phyloP scores from a whole-genome alignment of 1,140 invertebrate genomes.

The Zaprionus camerounensis region DNA sequence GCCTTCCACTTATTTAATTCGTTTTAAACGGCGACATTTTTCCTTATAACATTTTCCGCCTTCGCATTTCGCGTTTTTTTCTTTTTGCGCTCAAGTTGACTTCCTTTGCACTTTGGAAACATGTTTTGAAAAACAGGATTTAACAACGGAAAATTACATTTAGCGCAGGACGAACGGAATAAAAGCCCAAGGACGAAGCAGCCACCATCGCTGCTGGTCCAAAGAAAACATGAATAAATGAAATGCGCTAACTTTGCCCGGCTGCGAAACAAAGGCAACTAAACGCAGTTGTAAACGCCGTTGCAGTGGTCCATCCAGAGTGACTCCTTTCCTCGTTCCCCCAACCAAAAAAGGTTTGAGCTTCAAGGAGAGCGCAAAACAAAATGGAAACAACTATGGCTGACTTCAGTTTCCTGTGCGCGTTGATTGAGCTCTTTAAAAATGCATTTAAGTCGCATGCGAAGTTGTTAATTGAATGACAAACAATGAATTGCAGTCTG shows the following conservation, averaged over 20 bases:
- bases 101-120: constrained; percentile 76
- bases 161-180: constrained; percentile 64
- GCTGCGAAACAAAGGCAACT: constrained; percentile 67
- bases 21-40: constrained; percentile 37
- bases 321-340: background rate
- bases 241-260: constrained; percentile 74
- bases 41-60: constrained; percentile 26
- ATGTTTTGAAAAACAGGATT: constrained; percentile 82
- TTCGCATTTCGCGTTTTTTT: constrained; percentile 40
- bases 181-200: constrained; percentile 30
- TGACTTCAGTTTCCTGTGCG: constrained; percentile 61
- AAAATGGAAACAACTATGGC: constrained; percentile 39
- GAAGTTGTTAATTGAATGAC: constrained; percentile 62
- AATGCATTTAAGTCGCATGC: constrained; percentile 52
- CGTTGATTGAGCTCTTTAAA: constrained; percentile 76
- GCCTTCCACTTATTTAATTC: constrained; percentile 63
- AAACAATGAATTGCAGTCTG: constrained; percentile 15
- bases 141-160: constrained; percentile 83
- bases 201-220: constrained; percentile 20
- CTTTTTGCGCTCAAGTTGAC: constrained; percentile 75
- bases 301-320: constrained; percentile 15
- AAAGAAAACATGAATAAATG: constrained; percentile 78
- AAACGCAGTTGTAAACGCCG: constrained; percentile 65
- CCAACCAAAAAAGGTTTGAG: background rate
- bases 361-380: constrained; percentile 5